phyloP scores from a whole-genome alignment of 1,140 invertebrate species.

The Drosophila bocki region DNA sequence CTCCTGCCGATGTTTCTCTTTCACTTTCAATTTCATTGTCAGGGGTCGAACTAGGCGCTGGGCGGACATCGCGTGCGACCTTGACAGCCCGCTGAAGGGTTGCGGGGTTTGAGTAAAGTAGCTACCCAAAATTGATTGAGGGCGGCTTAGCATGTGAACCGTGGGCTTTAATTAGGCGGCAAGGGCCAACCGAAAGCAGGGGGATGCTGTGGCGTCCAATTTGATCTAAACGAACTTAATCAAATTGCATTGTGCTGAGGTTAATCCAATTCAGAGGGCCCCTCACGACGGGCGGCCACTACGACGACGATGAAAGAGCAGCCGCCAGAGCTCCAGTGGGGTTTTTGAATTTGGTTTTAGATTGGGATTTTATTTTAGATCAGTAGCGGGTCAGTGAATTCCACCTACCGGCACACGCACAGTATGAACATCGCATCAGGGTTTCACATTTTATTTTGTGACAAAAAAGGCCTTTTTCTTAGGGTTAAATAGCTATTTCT shows the following conservation, averaged over 20 bases:
- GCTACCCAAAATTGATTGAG: conserved; percentile 62
- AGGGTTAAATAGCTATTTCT: no score
- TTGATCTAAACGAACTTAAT: conserved; percentile 48
- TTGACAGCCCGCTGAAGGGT: conserved; percentile 36
- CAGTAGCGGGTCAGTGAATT: not conserved
- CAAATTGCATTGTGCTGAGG: conserved; percentile 32
- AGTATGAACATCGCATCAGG: not conserved
- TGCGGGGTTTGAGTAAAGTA: not conserved
- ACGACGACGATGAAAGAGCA: conserved; percentile 1
- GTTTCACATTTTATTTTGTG: no score
- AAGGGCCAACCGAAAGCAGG: conserved; percentile 22
- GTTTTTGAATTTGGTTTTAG: not conserved
- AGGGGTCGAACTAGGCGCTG: conserved; percentile 8
- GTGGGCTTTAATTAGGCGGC: conserved; percentile 61
- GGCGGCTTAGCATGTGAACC: conserved; percentile 66
- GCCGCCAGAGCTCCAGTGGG: not conserved
- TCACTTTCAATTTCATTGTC: conserved; percentile 56
- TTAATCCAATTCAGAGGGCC: conserved; percentile 24
- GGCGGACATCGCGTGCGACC: conserved; percentile 41
- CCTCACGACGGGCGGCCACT: not conserved
- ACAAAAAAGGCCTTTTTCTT: no score
- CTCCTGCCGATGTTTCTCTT: not conserved
- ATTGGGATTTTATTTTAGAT: not conserved
- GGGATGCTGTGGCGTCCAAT: conserved; percentile 32
- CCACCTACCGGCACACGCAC: not conserved